phyloP scores from a whole-genome alignment of 2,113 vertebrate genomes.

The Myiozetetes cayanensis region DNA sequence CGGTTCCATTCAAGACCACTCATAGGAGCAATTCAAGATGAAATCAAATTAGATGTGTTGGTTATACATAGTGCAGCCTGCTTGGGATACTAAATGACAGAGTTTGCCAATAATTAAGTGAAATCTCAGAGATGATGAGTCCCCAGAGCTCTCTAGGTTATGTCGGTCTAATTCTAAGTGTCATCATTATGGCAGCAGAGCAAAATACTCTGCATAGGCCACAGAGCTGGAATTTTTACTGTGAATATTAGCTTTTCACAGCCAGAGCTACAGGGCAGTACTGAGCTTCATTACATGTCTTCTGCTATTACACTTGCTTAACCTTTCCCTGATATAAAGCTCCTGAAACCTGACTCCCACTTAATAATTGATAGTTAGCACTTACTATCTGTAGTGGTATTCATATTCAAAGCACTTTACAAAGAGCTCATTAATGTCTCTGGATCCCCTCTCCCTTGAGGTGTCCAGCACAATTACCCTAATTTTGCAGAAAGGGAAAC shows the following conservation, averaged over 20 bases:
- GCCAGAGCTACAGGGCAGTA: slow-evolving; percentile 18
- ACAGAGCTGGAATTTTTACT: slow-evolving; percentile 49
- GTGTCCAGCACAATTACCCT: not conserved
- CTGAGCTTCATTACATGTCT: slow-evolving; percentile 28
- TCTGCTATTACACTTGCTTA: slow-evolving; percentile 36
- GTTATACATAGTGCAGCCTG: slow-evolving; percentile 64
- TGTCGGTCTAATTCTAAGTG: slow-evolving; percentile 67
- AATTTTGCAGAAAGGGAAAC: slow-evolving; percentile 18
- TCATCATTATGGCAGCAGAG: slow-evolving; percentile 64
- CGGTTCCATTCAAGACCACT: slow-evolving; percentile 68
- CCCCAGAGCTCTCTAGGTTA: slow-evolving; percentile 70
- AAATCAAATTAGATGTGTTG: slow-evolving; percentile 74
- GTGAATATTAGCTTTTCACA: slow-evolving; percentile 28
- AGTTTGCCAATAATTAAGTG: slow-evolving; percentile 73
- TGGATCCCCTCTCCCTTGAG: not conserved
- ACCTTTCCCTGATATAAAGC: slow-evolving; percentile 47
- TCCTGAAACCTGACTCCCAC: slow-evolving; percentile 41
- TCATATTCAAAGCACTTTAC: slow-evolving; percentile 32
- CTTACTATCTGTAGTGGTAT: slow-evolving; percentile 2
- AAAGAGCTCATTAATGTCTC: slow-evolving; percentile 13
- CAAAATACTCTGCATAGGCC: slow-evolving; percentile 61
- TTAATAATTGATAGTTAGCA: slow-evolving; percentile 59
- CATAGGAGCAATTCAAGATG: slow-evolving; percentile 71
- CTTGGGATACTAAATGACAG: slow-evolving; percentile 69
- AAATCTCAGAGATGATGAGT: slow-evolving; percentile 70